These are phyloP conservation scores for Bombus haemorrhoidalis DNA, from an alignment of 1,140 invertebrate species.

Conservation along the genomic window DNA sequence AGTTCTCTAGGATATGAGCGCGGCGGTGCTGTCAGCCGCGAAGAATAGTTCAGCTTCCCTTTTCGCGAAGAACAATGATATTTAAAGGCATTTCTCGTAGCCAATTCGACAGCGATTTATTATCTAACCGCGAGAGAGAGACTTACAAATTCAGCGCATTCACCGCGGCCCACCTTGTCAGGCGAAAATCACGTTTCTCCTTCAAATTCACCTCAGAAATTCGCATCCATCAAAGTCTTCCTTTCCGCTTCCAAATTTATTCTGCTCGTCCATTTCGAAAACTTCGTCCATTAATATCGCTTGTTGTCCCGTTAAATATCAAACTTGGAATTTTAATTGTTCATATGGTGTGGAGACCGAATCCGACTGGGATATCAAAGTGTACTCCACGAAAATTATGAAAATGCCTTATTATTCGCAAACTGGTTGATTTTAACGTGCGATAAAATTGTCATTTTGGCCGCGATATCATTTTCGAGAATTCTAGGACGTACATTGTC, in stretches of 20 bases:
- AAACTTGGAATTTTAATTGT: too few relatives aligned
- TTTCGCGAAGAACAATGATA: neutral
- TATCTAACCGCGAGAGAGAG: neutral
- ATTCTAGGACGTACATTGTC: slow-evolving; percentile 28
- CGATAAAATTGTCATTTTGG: slow-evolving; percentile 23
- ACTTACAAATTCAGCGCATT: slow-evolving; percentile 26
- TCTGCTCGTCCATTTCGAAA: neutral
- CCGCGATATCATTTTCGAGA: slow-evolving; percentile 59
- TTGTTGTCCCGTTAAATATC: too few relatives aligned
- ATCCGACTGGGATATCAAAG: too few relatives aligned
- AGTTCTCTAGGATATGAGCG: neutral
- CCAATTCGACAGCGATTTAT: slow-evolving; percentile 27
- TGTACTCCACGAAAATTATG: neutral
- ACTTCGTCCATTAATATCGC: neutral
- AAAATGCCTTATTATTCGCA: slow-evolving; percentile 1
- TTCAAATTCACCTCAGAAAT: neutral
- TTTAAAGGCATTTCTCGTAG: slow-evolving; percentile 1
- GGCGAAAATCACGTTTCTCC: neutral
- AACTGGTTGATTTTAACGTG: neutral
- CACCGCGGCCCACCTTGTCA: slow-evolving; percentile 8
- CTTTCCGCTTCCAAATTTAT: neutral
- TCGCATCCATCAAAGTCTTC: slow-evolving; percentile 24
- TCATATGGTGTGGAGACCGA: accelerated
- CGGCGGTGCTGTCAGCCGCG: neutral
- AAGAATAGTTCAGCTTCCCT: neutral